Evolutionary conservation across 1,140 invertebrate species (phyloP).

Genomic region (Nymphalis io): DNA sequence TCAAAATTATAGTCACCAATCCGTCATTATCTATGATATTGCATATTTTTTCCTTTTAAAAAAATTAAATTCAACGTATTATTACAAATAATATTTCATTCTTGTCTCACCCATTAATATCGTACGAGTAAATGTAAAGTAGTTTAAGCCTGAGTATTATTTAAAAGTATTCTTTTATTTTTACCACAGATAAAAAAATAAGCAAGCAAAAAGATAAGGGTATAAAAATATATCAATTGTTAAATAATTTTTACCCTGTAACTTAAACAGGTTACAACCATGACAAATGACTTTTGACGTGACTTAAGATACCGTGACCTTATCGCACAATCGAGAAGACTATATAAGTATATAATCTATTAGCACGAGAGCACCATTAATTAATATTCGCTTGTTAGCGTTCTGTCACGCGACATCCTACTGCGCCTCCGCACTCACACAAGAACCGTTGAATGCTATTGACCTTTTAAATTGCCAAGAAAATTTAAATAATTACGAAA

Average conservation of each 20-base stretch:
- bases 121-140: too few species aligned
- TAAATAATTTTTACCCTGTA: too few species aligned
- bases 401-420: conserved; percentile 33
- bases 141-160: too few species aligned
- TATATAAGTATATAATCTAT: not conserved
- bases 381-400: conserved; percentile 23
- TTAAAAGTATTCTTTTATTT: too few species aligned
- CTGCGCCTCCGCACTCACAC: conserved; percentile 24
- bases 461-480: conserved; percentile 28
- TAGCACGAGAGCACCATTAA: conserved; percentile 6
- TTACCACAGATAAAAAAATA: too few species aligned
- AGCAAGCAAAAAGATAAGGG: too few species aligned
- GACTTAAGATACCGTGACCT: not conserved
- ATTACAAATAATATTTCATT: too few species aligned
- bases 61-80: too few species aligned
- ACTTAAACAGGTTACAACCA: too few species aligned
- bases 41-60: not conserved
- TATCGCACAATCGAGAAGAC: not conserved
- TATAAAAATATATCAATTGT: too few species aligned
- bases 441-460: conserved; percentile 30
- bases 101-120: too few species aligned
- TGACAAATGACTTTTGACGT: not conserved
- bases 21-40: not conserved
- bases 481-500: conserved; percentile 9
- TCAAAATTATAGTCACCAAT: not conserved